These are phyloP conservation scores for Elephas maximus DNA, from an alignment of 2,113 vertebrate genomes.

Conservation along the genomic window DNA sequence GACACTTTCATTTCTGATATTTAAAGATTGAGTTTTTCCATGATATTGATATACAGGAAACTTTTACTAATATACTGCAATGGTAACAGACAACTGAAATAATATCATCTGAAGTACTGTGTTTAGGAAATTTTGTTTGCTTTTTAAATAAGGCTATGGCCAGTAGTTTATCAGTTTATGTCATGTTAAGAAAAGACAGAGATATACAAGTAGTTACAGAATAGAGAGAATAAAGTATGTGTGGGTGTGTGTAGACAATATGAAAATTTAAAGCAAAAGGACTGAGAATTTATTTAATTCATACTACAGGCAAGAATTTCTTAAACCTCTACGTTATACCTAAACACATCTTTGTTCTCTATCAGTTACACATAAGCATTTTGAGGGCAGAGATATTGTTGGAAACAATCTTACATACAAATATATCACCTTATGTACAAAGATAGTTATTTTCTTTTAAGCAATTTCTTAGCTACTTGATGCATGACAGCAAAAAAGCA, in stretches of 20 bases:
- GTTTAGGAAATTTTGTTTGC: not conserved
- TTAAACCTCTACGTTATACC: not conserved
- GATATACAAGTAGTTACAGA: not conserved
- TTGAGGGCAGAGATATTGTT: constrained; percentile 4
- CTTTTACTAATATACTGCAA: not conserved
- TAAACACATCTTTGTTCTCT: constrained; percentile 8
- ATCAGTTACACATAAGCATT: constrained; percentile 46
- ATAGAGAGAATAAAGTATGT: not conserved
- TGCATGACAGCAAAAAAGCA: constrained; percentile 51
- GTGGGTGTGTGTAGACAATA: not conserved
- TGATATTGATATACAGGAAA: not conserved
- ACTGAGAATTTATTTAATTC: constrained; percentile 40
- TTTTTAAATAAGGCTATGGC: not conserved
- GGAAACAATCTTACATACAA: not conserved
- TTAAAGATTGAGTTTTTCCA: constrained; percentile 56
- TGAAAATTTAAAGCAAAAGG: constrained; percentile 16
- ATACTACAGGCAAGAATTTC: constrained; percentile 17
- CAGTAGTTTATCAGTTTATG: not conserved
- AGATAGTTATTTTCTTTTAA: constrained; percentile 34
- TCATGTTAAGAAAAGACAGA: not conserved
- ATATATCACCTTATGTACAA: not conserved
- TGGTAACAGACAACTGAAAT: constrained; percentile 1
- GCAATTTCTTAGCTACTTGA: constrained; percentile 33
- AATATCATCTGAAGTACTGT: not conserved
- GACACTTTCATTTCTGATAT: constrained; percentile 9